A percentile compares a stretch with the other conserved stretches of the same genome.
These are phyloP conservation scores for Halotydeus destructor DNA, from an alignment of 1,140 invertebrate genomes.

Conservation along the genomic window DNA sequence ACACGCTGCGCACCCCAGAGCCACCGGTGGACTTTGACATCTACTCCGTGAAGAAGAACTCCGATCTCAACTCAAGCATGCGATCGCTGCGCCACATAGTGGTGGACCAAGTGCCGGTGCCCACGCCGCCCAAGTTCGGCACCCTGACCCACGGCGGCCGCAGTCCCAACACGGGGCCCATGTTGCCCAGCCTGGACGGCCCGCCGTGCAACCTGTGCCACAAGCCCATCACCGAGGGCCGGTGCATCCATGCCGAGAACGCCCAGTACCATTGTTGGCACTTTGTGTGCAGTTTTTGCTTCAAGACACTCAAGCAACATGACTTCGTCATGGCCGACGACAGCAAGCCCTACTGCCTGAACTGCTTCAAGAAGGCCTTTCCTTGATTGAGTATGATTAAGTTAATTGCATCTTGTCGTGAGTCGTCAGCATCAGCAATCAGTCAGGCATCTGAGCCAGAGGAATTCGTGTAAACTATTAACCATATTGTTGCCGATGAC, in stretches of 20 bases:
- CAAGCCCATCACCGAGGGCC: slow-evolving; percentile 8
- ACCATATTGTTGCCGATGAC: no score
- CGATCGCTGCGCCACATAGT: not conserved
- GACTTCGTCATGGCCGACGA: slow-evolving; percentile 8
- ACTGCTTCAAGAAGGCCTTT: slow-evolving; percentile 6
- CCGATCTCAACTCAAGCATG: not conserved
- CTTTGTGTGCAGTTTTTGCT: slow-evolving; percentile 8
- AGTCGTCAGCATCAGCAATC: no score
- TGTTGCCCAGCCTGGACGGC: not conserved
- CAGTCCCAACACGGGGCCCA: not conserved
- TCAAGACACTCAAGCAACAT: slow-evolving; percentile 5
- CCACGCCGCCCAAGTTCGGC: slow-evolving; percentile 4
- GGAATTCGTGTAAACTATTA: no score
- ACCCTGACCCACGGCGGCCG: slow-evolving; percentile 2
- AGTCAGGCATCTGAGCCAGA: no score
- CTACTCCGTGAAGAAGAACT: not conserved
- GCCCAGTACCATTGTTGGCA: slow-evolving; percentile 9
- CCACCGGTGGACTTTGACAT: not conserved
- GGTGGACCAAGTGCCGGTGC: not conserved
- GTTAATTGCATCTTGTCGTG: not conserved
- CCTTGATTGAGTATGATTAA: not conserved
- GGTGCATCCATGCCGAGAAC: slow-evolving; percentile 6
- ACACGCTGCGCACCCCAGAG: not conserved
- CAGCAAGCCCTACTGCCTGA: slow-evolving; percentile 8
- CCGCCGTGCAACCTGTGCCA: slow-evolving; percentile 10